These are phyloP conservation scores for Oscheius myriophilus DNA, from an alignment of 2,888 invertebrate genomes.

Conservation along the genomic window DNA sequence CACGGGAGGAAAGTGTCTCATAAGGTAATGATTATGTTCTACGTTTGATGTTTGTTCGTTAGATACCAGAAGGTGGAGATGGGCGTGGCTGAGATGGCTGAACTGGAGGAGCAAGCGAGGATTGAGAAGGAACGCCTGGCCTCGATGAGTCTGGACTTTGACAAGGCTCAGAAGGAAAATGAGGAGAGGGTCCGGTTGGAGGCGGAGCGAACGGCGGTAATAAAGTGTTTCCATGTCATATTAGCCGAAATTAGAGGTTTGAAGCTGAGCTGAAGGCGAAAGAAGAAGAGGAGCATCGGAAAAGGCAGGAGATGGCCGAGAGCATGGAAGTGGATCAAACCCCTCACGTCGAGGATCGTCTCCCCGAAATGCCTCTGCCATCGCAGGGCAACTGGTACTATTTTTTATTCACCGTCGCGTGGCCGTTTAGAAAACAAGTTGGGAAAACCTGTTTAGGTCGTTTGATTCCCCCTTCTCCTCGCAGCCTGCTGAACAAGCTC, in stretches of 20 bases:
- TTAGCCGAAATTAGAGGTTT: constrained; percentile 15
- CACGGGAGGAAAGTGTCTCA: constrained; percentile 38
- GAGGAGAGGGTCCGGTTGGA: constrained; percentile 46
- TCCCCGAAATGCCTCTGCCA: not conserved
- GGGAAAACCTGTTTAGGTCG: too few relatives aligned
- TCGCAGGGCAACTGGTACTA: not conserved
- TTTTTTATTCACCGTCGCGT: too few relatives aligned
- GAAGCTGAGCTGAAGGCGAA: constrained; percentile 8
- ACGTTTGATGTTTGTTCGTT: constrained; percentile 1
- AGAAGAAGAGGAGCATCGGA: constrained; percentile 29
- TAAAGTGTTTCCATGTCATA: not conserved
- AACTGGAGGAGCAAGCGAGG: constrained; percentile 33
- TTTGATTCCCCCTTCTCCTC: constrained; percentile 41
- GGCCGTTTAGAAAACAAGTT: too few relatives aligned
- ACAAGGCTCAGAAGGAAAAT: constrained; percentile 44
- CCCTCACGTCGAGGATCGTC: not conserved
- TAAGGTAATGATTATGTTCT: constrained; percentile 21
- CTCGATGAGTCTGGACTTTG: not conserved
- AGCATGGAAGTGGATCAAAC: constrained; percentile 33
- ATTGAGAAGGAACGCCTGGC: constrained; percentile 21
- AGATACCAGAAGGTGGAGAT: constrained; percentile 33
- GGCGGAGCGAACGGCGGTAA: constrained; percentile 25
- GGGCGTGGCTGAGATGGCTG: constrained; percentile 36
- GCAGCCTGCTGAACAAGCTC: not conserved
- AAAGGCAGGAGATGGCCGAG: constrained; percentile 23